These are phyloP conservation scores for Catharus ustulatus DNA, from an alignment of 2,797 vertebrate species.

Conservation along the genomic window DNA sequence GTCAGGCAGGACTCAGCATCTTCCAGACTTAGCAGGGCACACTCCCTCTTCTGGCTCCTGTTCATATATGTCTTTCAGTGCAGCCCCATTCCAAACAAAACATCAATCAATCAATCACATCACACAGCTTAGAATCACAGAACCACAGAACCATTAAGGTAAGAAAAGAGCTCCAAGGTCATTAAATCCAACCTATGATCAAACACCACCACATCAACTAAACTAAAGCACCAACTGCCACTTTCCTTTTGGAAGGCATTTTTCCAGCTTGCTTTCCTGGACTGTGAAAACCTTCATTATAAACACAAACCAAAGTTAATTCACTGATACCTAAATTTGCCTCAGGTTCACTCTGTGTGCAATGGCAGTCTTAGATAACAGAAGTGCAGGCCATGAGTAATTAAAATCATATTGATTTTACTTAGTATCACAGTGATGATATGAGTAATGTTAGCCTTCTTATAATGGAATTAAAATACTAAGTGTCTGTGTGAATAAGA, in stretches of 20 bases:
- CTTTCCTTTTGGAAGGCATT: too few relatives aligned
- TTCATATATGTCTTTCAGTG: neutral
- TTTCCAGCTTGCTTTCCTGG: neutral
- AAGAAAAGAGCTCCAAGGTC: neutral
- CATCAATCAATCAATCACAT: neutral
- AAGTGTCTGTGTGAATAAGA: neutral
- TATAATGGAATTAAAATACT: neutral
- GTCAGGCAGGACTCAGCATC: rapidly evolving
- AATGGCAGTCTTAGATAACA: neutral
- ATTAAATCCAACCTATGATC: neutral
- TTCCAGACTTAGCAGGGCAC: neutral
- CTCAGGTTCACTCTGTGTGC: neutral
- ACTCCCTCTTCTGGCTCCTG: neutral
- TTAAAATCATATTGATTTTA: conserved; percentile 50
- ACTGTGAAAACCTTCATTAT: neutral
- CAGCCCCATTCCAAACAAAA: neutral
- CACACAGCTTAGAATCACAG: too few relatives aligned
- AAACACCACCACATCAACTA: neutral
- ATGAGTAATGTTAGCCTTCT: neutral
- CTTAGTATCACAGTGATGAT: neutral
- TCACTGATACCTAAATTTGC: neutral
- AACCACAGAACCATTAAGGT: too few relatives aligned
- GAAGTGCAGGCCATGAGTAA: neutral
- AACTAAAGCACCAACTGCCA: neutral
- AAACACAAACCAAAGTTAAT: neutral